Evolutionary conservation across 2,113 vertebrate species (phyloP), one percentile per base, ranked within the genome.

Genomic region (Macrotus californicus): DNA sequence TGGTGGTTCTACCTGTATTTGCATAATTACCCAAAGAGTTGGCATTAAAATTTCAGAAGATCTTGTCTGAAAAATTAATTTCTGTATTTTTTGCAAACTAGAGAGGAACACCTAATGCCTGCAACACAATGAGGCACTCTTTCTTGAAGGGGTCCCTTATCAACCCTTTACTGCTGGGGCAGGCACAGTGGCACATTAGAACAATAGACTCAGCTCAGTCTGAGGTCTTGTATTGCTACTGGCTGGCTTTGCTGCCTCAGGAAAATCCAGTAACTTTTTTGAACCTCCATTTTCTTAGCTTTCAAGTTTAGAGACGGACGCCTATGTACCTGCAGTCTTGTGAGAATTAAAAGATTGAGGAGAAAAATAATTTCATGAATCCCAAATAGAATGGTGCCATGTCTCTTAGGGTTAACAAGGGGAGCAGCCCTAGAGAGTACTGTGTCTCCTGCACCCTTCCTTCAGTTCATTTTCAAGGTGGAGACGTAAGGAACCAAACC

Each of bases 1-100:
- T 5, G 70, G 64, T 54, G 12, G 31, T 73, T 87, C 70, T 90
- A 70, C 18, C 18, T 72, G n/a, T 31, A 75, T 91, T 67, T 75
- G 34, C 48, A 76, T 80, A 84, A 75, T 73, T 83, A 64, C 41
- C 46, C n/a, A 26, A 77, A 61, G n/a, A 95, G 43, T 43, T 31
- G 34, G 39, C 9, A 86, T 50, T 89, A 95, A 89, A 36, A 48
- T 97, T 95, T 89, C 80, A 90, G 39, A 94, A 26, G 50, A 86
- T 50, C 11, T 39, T 39, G 12, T n/a, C 46, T 67, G 80, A n/a
- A 92, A 89, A 92, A 75, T 92, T 89, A 77, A 92, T 52, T 56
- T 94, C 61, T 92, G 1, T 41, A 81, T 77, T 66, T 66, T 39
- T 56, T 92, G 8, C 18, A 52, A n/a, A 66, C 34, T 39, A 36